Evolutionary conservation across 1,140 invertebrate species (phyloP).

Genomic region (Neuroterus valhalla): DNA sequence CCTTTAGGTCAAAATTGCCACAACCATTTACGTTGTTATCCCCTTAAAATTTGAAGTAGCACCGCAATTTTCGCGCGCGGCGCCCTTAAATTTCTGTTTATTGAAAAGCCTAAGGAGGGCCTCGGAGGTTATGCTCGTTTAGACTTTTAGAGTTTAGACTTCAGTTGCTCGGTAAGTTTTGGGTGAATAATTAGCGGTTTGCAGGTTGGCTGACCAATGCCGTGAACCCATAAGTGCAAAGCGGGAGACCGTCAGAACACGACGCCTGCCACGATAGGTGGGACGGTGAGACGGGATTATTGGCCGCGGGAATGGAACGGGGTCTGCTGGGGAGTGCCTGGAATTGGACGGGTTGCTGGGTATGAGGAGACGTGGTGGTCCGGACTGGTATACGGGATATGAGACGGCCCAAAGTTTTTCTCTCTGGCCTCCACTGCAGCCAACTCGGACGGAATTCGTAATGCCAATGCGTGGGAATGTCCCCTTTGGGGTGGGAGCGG

Average conservation of each 20-base stretch:
- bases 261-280: neutral
- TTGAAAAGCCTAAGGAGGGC: neutral
- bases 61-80: neutral
- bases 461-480: no score
- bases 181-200: constrained; percentile 18
- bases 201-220: neutral
- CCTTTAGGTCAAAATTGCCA: neutral
- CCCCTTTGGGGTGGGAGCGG: no score
- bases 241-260: neutral
- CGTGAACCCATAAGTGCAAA: neutral
- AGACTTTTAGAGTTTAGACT: no score
- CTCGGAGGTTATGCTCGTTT: neutral
- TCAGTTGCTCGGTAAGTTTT: neutral
- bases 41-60: neutral
- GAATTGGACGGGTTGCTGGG: no score
- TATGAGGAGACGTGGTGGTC: no score
- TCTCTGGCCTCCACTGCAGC: no score
- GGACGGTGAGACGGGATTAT: neutral
- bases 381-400: no score
- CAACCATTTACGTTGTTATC: neutral
- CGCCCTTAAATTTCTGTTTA: neutral
- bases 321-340: no score
- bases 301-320: no score
- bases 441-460: no score
- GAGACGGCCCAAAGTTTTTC: no score